phyloP scores from a whole-genome alignment of 2,113 vertebrate genomes.

The Nestor notabilis region DNA sequence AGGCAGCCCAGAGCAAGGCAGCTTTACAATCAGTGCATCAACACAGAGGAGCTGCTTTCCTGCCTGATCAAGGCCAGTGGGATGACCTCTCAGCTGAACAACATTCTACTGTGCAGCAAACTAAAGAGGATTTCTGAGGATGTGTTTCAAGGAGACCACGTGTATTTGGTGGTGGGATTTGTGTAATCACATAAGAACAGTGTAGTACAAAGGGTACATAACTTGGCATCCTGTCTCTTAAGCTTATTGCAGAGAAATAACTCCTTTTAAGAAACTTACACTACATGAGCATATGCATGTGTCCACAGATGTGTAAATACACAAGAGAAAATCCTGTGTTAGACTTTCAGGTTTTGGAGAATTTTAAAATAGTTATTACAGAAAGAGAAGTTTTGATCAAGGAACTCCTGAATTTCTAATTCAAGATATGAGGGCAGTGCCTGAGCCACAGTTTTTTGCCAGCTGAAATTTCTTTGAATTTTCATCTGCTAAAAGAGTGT shows the following conservation, averaged over 20 bases:
- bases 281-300: background rate
- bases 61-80: background rate
- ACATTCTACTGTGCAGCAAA: background rate
- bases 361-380: background rate
- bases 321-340: background rate
- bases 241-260: background rate
- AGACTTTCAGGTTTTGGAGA: background rate
- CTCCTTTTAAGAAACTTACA: background rate
- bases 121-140: background rate
- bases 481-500: background rate
- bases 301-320: background rate
- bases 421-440: background rate
- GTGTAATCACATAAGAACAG: background rate
- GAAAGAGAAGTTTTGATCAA: background rate
- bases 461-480: background rate
- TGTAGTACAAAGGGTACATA: background rate
- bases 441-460: background rate
- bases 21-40: fast-evolving
- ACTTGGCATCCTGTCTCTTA: background rate
- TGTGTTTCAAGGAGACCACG: background rate
- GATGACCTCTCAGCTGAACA: background rate
- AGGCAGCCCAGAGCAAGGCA: background rate
- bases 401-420: background rate
- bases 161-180: background rate
- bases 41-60: background rate